These are phyloP conservation scores for Sympetrum striolatum DNA, from an alignment of 2,888 invertebrate genomes.

Conservation along the genomic window DNA sequence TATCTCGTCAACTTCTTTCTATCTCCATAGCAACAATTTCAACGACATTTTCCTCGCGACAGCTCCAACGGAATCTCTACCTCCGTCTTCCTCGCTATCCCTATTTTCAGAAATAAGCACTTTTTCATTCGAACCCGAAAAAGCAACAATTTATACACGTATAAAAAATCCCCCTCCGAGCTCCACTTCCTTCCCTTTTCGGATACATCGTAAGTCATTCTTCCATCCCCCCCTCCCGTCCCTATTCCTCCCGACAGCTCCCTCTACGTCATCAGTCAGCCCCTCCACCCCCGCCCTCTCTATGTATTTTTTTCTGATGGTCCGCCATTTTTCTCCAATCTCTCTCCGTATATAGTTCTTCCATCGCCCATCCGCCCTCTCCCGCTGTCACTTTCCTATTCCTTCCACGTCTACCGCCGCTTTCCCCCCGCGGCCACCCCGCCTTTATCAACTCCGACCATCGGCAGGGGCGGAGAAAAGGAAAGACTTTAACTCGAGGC, in stretches of 20 bases:
- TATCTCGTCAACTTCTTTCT: too few relatives aligned
- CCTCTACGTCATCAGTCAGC: constrained; percentile 41
- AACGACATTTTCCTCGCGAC: background rate
- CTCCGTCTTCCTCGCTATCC: background rate
- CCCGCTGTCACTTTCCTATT: background rate
- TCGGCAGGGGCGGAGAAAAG: background rate
- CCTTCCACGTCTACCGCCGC: constrained; percentile 47
- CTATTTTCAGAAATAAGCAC: background rate
- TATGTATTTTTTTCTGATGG: constrained; percentile 41
- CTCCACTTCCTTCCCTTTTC: background rate
- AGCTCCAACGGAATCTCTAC: background rate
- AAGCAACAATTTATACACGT: constrained; percentile 19
- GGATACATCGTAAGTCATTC: constrained; percentile 42
- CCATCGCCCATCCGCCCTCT: background rate
- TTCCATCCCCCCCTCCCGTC: constrained; percentile 6
- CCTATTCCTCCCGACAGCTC: background rate
- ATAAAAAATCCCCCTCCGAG: constrained; percentile 9
- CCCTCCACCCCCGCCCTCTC: background rate
- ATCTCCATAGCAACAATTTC: background rate
- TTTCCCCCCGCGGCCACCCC: constrained; percentile 49
- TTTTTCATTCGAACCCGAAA: background rate
- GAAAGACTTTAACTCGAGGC: constrained; percentile 28
- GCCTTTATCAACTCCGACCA: constrained; percentile 34
- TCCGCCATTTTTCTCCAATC: constrained; percentile 38
- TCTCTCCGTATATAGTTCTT: constrained; percentile 22